Percentiles rank a stretch among this genome's conserved stretches.
Conservation (phyloP, 2,888 invertebrate genomes). For the Thera britannica region DNA sequence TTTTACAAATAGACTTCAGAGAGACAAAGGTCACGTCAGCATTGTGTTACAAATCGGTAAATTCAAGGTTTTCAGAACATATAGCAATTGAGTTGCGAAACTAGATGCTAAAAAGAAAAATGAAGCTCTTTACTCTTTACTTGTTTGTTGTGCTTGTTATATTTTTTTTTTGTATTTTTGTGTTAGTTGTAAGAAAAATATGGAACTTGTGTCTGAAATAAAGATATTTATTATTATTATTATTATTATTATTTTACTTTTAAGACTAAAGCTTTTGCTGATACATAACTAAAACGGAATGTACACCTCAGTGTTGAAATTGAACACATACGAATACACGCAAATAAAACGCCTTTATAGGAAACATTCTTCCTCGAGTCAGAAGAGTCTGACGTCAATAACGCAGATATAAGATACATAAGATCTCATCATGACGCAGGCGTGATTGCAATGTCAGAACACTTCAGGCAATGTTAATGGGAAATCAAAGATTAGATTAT, state of each 20-base stretch:
- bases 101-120: not conserved
- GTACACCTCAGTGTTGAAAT: no score
- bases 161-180: no score
- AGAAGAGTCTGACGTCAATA: constrained; percentile 13
- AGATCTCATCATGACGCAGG: constrained; percentile 19
- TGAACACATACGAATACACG: no score
- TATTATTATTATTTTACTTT: no score
- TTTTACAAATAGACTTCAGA: constrained; percentile 20
- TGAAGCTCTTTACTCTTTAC: not conserved
- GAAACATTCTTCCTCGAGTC: not conserved
- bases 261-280: no score
- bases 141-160: no score
- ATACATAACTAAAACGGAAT: no score
- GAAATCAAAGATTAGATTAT: constrained; percentile 41
- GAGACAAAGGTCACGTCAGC: constrained; percentile 24
- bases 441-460: constrained; percentile 22
- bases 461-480: constrained; percentile 35
- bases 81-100: constrained; percentile 3
- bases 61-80: constrained; percentile 26
- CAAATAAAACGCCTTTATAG: not conserved
- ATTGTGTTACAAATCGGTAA: constrained; percentile 30
- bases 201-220: no score
- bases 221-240: no score
- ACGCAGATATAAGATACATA: constrained; percentile 3
- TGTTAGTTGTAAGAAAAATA: no score